These are phyloP conservation scores for Sorex fumeus DNA, from an alignment of 2,113 vertebrate genomes.

Conservation along the genomic window DNA sequence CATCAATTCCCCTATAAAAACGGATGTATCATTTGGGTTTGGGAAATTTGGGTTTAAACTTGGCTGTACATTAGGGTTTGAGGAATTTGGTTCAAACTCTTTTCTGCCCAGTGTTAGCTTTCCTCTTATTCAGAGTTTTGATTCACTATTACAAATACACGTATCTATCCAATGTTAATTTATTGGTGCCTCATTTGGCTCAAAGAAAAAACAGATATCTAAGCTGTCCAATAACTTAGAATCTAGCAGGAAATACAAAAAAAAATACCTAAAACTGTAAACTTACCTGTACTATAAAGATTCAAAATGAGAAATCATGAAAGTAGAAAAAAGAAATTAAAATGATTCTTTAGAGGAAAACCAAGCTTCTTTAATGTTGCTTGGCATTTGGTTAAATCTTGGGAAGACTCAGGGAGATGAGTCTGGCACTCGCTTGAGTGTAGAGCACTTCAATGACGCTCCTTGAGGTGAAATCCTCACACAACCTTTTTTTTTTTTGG, in stretches of 20 bases:
- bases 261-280: background rate
- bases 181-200: background rate
- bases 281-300: background rate
- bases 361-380: background rate
- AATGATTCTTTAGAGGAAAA: constrained; percentile 10
- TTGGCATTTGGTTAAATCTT: background rate
- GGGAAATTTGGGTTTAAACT: background rate
- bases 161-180: background rate
- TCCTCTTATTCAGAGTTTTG: constrained; percentile 25
- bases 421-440: background rate
- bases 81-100: constrained; percentile 29
- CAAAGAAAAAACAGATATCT: constrained; percentile 35
- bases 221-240: background rate
- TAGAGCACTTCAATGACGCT: background rate
- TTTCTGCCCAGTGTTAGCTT: background rate
- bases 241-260: background rate
- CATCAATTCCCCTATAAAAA: background rate
- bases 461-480: background rate
- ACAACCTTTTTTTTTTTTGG: background rate
- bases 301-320: background rate
- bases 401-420: background rate
- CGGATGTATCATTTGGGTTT: background rate
- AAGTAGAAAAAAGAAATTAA: background rate
- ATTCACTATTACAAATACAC: background rate
- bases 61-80: background rate